These are phyloP conservation scores for Sanderia malayensis DNA, from an alignment of 30 jellyfish, hydroid and myxozoan genomes.

Conservation along the genomic window DNA sequence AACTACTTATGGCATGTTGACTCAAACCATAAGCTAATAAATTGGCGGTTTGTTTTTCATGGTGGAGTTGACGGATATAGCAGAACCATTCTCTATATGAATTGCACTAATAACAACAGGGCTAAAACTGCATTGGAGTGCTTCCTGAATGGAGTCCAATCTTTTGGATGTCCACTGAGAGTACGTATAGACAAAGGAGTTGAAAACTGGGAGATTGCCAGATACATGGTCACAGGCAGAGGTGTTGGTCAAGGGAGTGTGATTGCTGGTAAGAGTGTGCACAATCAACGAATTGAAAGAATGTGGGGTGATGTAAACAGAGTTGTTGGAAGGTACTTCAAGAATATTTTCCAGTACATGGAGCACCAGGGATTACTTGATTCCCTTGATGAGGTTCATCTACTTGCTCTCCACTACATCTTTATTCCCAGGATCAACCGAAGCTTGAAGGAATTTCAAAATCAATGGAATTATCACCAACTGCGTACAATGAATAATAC, in stretches of 20 bases:
- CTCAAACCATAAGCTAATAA: no score
- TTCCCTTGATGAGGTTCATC: background rate
- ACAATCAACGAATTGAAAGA: slow-evolving; percentile 31
- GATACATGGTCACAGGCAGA: slow-evolving; percentile 21
- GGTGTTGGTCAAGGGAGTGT: slow-evolving; percentile 29
- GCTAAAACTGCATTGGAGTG: slow-evolving; percentile 15
- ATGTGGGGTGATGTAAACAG: slow-evolving; percentile 22
- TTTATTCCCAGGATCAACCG: no score
- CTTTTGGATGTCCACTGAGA: slow-evolving; percentile 35
- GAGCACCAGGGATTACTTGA: slow-evolving; percentile 9
- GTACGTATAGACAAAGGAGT: slow-evolving; percentile 45
- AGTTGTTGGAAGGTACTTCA: background rate
- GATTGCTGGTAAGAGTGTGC: slow-evolving; percentile 25
- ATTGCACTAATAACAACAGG: slow-evolving; percentile 14
- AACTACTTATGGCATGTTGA: slow-evolving; percentile 36
- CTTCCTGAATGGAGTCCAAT: slow-evolving; percentile 3
- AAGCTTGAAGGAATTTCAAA: no score
- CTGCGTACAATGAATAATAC: slow-evolving; percentile 20
- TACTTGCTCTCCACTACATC: no score
- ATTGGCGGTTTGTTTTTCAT: slow-evolving; percentile 43
- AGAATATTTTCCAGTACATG: slow-evolving; percentile 6
- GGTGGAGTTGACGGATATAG: slow-evolving; percentile 39
- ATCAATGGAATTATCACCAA: slow-evolving; percentile 19
- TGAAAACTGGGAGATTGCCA: slow-evolving; percentile 36
- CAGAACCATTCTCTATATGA: slow-evolving; percentile 25